Evolutionary conservation across 2,113 vertebrate species (phyloP).

Genomic region (Labeo rohita): DNA sequence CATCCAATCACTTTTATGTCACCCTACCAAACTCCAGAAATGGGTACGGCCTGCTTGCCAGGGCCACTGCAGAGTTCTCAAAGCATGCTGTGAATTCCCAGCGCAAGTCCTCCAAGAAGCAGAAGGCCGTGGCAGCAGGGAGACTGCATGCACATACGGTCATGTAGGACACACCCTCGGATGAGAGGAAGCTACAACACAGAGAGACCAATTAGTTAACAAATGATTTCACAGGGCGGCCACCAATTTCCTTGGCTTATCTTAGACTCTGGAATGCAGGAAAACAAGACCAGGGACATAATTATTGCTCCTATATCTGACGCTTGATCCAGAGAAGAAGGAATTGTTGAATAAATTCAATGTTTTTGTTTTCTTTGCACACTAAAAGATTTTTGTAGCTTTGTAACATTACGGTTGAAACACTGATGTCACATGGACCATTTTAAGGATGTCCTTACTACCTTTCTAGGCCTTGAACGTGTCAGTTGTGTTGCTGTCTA

Average conservation of each 20-base stretch:
- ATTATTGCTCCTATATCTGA: not conserved
- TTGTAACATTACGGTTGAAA: too few relatives aligned
- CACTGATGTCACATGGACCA: too few relatives aligned
- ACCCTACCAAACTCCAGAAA: constrained; percentile 93
- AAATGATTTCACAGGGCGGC: constrained; percentile 55
- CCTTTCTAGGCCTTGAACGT: too few relatives aligned
- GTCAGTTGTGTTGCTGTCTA: too few relatives aligned
- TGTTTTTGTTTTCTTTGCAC: too few relatives aligned
- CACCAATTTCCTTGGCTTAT: constrained; percentile 5
- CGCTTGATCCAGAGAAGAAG: not conserved
- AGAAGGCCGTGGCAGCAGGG: constrained; percentile 88
- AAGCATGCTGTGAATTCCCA: constrained; percentile 91
- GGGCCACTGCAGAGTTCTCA: constrained; percentile 74
- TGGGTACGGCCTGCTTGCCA: constrained; percentile 89
- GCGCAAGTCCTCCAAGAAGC: constrained; percentile 91
- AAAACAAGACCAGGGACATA: not conserved
- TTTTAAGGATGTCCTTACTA: too few relatives aligned
- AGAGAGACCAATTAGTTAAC: constrained; percentile 66
- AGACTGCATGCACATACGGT: constrained; percentile 85
- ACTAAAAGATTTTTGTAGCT: too few relatives aligned
- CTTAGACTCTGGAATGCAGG: not conserved
- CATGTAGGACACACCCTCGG: constrained; percentile 88
- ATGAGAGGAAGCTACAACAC: constrained; percentile 83
- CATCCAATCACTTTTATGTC: not conserved
- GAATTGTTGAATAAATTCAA: too few relatives aligned